These are phyloP conservation scores for Serrognathus titanus DNA, from an alignment of 2,888 invertebrate genomes.

Conservation along the genomic window DNA sequence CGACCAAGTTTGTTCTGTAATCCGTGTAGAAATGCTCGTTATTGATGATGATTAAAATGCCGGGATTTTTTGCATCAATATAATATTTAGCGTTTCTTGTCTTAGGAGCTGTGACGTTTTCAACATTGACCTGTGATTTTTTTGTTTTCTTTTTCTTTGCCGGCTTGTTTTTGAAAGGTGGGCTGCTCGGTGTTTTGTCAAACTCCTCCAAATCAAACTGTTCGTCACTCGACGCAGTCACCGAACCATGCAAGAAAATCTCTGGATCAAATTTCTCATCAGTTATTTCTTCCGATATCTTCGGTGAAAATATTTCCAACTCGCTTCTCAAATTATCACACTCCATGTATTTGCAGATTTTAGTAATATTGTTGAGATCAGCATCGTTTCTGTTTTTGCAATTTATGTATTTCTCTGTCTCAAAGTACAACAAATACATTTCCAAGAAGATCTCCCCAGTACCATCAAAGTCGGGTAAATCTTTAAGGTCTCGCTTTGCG, in stretches of 20 bases:
- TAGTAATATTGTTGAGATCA: slow-evolving; percentile 25
- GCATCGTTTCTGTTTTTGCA: slow-evolving; percentile 22
- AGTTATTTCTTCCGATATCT: background rate
- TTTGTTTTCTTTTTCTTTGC: too few relatives aligned
- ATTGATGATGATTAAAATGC: slow-evolving; percentile 48
- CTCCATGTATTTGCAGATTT: slow-evolving; percentile 34
- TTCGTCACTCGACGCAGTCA: background rate
- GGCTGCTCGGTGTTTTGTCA: background rate
- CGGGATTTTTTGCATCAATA: slow-evolving; percentile 37
- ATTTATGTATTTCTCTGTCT: slow-evolving; percentile 30
- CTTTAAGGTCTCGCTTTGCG: slow-evolving; percentile 27
- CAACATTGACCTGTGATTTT: background rate
- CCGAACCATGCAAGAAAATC: too few relatives aligned
- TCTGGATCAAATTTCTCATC: background rate
- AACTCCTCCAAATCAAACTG: background rate
- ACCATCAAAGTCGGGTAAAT: slow-evolving; percentile 11
- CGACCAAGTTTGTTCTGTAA: slow-evolving; percentile 19
- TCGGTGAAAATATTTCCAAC: slow-evolving; percentile 14
- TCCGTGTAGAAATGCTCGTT: slow-evolving; percentile 42
- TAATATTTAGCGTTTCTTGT: slow-evolving; percentile 25
- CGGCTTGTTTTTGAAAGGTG: background rate
- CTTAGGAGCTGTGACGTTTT: background rate
- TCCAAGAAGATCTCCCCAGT: slow-evolving; percentile 34
- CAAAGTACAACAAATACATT: slow-evolving; percentile 40
- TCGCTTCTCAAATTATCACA: slow-evolving; percentile 25